Evolutionary conservation across 2,113 vertebrate species (phyloP).

Genomic region (Lampris incognitus): DNA sequence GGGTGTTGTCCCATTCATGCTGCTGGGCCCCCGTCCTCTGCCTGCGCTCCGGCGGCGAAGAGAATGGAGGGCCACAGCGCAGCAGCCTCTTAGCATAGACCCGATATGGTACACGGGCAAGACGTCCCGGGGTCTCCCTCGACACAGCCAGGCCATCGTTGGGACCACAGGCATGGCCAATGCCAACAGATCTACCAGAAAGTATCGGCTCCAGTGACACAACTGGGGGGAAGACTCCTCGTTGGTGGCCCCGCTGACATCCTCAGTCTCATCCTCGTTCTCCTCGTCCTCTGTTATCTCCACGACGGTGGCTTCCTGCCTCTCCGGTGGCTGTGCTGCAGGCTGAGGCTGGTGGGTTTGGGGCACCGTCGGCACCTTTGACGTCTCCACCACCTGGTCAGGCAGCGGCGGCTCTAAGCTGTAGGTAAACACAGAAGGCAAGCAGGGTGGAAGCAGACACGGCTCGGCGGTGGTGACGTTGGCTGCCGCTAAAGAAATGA

Average conservation of each 20-base stretch:
- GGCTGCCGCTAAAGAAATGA: slow-evolving; percentile 66
- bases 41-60: slow-evolving; percentile 85
- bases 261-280: slow-evolving; percentile 27
- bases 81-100: slow-evolving; percentile 94
- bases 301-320: slow-evolving; percentile 40
- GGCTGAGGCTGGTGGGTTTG: slow-evolving; percentile 75
- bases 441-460: slow-evolving; percentile 44
- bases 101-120: slow-evolving; percentile 94
- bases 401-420: slow-evolving; percentile 31
- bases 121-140: slow-evolving; percentile 84
- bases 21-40: slow-evolving; percentile 56
- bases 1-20: slow-evolving; percentile 70
- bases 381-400: slow-evolving; percentile 21
- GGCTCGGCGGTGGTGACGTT: slow-evolving; percentile 43
- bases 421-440: slow-evolving; percentile 43
- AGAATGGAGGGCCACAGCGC: slow-evolving; percentile 92
- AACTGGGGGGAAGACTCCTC: slow-evolving; percentile 59
- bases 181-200: slow-evolving; percentile 92
- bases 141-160: slow-evolving; percentile 95
- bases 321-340: slow-evolving; percentile 38
- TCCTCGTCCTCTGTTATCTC: slow-evolving; percentile 48
- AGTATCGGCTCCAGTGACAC: slow-evolving; percentile 95
- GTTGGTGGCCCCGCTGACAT: slow-evolving; percentile 18
- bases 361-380: slow-evolving; percentile 41
- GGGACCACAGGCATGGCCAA: slow-evolving; percentile 92